phyloP scores from a whole-genome alignment of 92 coral and sea anemone genomes.

The Meandrina meandrites region DNA sequence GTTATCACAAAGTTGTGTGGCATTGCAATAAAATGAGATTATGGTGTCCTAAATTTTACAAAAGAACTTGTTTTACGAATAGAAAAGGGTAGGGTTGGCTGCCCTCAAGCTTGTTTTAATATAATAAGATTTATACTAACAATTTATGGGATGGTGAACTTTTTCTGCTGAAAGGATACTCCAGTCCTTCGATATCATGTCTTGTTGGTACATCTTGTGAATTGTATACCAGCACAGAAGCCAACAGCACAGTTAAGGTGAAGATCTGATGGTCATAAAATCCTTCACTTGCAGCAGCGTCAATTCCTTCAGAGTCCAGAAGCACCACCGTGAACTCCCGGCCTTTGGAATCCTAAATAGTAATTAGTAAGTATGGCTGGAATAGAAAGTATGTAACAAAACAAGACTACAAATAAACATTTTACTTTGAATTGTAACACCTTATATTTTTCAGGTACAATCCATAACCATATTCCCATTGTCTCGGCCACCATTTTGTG shows the following conservation, averaged over 20 bases:
- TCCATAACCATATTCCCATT: conserved; percentile 89
- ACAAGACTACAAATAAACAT: neutral
- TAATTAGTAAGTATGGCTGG: neutral
- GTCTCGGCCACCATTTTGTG: conserved; percentile 79
- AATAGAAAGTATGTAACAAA: neutral
- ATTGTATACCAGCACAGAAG: conserved; percentile 72
- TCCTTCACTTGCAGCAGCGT: conserved; percentile 48
- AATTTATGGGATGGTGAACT: too few relatives aligned
- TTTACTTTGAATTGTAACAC: neutral
- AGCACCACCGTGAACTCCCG: conserved; percentile 72
- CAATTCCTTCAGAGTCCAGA: conserved; percentile 82
- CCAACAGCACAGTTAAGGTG: conserved; percentile 65
- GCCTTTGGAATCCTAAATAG: conserved; percentile 32
- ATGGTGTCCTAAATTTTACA: too few relatives aligned
- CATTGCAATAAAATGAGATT: too few relatives aligned
- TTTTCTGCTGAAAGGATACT: conserved; percentile 77
- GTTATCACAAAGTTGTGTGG: too few relatives aligned
- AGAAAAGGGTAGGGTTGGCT: too few relatives aligned
- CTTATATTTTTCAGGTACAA: conserved; percentile 54
- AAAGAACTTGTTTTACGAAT: too few relatives aligned
- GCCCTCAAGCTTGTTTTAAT: too few relatives aligned
- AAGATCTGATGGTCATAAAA: conserved; percentile 65
- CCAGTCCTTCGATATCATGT: conserved; percentile 48
- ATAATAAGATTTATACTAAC: too few relatives aligned
- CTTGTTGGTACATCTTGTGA: conserved; percentile 56